phyloP scores from a whole-genome alignment of 2,888 invertebrate genomes.

The Desoria tigrina region DNA sequence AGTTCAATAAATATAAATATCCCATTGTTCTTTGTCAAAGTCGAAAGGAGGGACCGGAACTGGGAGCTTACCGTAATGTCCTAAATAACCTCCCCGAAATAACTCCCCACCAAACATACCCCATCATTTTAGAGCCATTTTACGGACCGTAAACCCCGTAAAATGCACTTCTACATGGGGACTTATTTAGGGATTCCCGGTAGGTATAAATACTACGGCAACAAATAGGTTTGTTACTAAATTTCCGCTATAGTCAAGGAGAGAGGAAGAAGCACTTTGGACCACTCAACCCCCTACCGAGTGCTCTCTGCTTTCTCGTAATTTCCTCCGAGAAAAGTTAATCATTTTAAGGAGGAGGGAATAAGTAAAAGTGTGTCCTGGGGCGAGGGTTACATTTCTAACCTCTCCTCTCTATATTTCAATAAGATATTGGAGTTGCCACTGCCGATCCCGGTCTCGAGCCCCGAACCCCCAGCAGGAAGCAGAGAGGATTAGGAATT shows the following conservation, averaged over 20 bases:
- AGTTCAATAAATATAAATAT: conserved; percentile 25
- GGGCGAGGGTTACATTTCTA: conserved; percentile 1
- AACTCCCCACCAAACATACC: too few species aligned
- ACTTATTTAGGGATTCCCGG: too few species aligned
- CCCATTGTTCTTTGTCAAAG: conserved; percentile 15
- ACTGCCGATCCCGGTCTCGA: too few species aligned
- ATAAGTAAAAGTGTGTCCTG: conserved; percentile 4
- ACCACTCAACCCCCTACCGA: conserved; percentile 33
- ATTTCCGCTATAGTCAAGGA: not conserved
- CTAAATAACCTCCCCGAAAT: too few species aligned
- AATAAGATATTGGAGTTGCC: too few species aligned
- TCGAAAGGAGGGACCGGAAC: not conserved
- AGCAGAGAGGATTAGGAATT: too few species aligned
- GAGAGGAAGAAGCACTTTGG: conserved; percentile 9
- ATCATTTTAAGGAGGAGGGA: conserved; percentile 28
- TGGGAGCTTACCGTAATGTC: too few species aligned
- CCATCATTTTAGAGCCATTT: too few species aligned
- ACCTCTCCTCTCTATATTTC: not conserved
- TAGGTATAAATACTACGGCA: too few species aligned
- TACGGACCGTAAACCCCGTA: not conserved
- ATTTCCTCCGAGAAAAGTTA: conserved; percentile 38
- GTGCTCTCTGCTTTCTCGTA: conserved; percentile 28
- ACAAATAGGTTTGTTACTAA: not conserved
- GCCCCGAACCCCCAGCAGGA: too few species aligned
- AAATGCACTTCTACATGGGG: too few species aligned